Evolutionary conservation across 2,113 vertebrate species (phyloP), one percentile per base, ranked within the genome.

Genomic region (Microtus oregoni): DNA sequence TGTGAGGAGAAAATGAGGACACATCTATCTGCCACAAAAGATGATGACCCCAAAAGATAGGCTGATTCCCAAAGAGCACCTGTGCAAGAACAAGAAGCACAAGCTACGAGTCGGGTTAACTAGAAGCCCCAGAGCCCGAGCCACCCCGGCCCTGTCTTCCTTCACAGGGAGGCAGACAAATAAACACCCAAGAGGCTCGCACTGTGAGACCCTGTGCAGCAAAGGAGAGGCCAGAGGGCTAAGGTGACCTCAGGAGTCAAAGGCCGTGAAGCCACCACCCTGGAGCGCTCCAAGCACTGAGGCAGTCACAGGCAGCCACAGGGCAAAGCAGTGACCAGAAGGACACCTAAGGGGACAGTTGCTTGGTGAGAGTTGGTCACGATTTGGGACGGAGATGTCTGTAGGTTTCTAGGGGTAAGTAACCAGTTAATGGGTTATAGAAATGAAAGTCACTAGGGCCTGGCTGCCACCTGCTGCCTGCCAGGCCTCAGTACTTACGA

Each of bases 271-370:
- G 73, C 19, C 50, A 32, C 44, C 11, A 15, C 22, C 14, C 28
- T 22, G 6, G 28, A 12, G n/a, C 15, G 1, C 67, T 28, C 52
- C 44, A 26, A 50, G 70, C 50, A 30, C 20, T 3, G 20, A 24
- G 32, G 7, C 17, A 28, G 6, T 26, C 12, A 22, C 58, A 12
- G 70, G 14, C 30, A 44, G 67, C 24, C 26, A 9, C 22, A 12
- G 32, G 9, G 1, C 4, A n/a, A 13, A 9, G 12, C 19, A 28
- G 44, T 15, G 12, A 11, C 0, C 0, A 11, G 9, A 22, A 3
- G 26, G 11, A 13, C 11, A 3, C 35, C 4, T 17, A 78, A 0
- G 50, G 10, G 5, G 63, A 32, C 73, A 76, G 7, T 52, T 19
- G 17, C 22, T n/a, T 22, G 61, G 52, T 15, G 41, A 44, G 24